Conservation (phyloP, 2,113 vertebrate species). For the Chascanopsetta lugubris region DNA sequence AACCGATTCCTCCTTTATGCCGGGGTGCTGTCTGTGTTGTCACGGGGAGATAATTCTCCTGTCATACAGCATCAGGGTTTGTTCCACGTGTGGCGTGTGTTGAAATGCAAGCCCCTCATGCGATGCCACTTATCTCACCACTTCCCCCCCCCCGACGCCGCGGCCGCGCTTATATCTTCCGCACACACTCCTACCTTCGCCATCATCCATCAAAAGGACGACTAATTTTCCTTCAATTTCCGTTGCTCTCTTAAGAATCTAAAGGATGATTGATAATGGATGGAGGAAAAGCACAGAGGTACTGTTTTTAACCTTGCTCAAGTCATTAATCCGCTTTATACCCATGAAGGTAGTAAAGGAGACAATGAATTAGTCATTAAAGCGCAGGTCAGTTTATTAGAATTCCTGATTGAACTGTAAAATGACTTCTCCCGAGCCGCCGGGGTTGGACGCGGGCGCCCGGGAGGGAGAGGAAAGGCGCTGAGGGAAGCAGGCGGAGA, state of each 20-base stretch:
- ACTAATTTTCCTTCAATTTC: conserved; percentile 83
- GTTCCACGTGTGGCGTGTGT: conserved; percentile 18
- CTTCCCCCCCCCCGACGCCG: conserved; percentile 43
- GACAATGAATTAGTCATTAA: conserved; percentile 85
- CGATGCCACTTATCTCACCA: conserved; percentile 50
- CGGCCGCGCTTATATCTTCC: conserved; percentile 54
- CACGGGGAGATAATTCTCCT: conserved; percentile 35
- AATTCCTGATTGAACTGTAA: conserved; percentile 84
- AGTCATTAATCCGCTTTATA: conserved; percentile 85
- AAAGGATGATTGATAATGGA: conserved; percentile 83
- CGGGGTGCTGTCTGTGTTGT: conserved; percentile 36
- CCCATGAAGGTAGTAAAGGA: conserved; percentile 83
- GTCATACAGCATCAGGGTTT: conserved; percentile 46
- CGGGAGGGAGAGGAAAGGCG: conserved; percentile 51
- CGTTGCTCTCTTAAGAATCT: conserved; percentile 77
- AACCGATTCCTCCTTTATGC: conserved; percentile 18
- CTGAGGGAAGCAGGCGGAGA: conserved; percentile 52
- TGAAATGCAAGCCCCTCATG: conserved; percentile 38
- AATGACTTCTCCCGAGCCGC: conserved; percentile 74
- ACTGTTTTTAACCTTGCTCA: conserved; percentile 85
- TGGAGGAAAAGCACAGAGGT: conserved; percentile 79
- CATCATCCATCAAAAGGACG: conserved; percentile 79
- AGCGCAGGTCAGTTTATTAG: conserved; percentile 84
- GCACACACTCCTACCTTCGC: conserved; percentile 62
- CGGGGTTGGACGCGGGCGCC: conserved; percentile 57